Conservation (phyloP, 2,888 invertebrate genomes). For the Nymphalis c-album region DNA sequence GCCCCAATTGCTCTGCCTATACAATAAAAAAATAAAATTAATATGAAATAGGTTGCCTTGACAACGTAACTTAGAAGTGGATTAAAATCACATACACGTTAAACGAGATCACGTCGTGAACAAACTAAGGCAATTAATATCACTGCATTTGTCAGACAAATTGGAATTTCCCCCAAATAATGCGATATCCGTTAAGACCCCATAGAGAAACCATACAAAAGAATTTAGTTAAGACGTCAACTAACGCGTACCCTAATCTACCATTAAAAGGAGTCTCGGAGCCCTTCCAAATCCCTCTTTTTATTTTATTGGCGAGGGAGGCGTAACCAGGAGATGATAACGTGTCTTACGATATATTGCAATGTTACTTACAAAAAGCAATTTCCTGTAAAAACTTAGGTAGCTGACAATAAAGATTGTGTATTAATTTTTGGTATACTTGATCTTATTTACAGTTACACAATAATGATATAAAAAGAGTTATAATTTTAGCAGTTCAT, state of each 20-base stretch:
- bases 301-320: slow-evolving; percentile 39
- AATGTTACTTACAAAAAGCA: neutral
- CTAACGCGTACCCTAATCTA: slow-evolving; percentile 39
- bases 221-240: slow-evolving; percentile 40
- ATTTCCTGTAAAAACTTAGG: no score
- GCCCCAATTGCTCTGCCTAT: no score
- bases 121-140: slow-evolving; percentile 37
- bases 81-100: neutral
- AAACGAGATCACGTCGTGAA: slow-evolving; percentile 8
- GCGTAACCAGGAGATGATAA: neutral
- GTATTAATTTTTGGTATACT: no score
- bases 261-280: slow-evolving; percentile 36
- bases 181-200: slow-evolving; percentile 28
- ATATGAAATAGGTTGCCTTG: neutral
- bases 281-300: slow-evolving; percentile 29
- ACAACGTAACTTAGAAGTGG: no score
- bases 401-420: no score
- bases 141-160: slow-evolving; percentile 43
- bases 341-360: slow-evolving; percentile 10
- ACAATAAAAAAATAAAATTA: no score
- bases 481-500: no score
- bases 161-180: slow-evolving; percentile 33
- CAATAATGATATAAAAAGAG: no score
- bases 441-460: no score
- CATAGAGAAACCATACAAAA: slow-evolving; percentile 36